Evolutionary conservation across 92 coral and sea anemone species (phyloP), one percentile per base, ranked within the genome.

Genomic region (Phenganax stokvisi): DNA sequence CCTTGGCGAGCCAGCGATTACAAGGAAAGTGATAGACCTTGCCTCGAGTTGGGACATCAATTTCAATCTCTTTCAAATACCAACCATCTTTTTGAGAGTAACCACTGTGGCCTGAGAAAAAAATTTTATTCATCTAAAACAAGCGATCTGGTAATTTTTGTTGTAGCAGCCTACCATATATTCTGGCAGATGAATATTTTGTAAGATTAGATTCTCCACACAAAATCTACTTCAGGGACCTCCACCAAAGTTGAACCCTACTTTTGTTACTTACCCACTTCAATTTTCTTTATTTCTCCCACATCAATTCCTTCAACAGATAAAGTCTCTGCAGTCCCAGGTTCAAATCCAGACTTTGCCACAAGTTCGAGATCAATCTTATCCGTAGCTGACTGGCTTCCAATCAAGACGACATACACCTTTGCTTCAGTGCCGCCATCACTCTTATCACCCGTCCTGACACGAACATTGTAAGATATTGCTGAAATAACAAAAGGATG

Each of bases 351-450:
- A 47, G 83, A 83, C 80, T 89, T 89, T 80, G 89, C 93, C 3
- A 89, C 84, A 74, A 93, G 80, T 76, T 86, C 97, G 8, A 93
- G 82, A 54, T 89, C 88, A 76, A 93, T 88, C 87, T 91, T 93
- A 30, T 93, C 98, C 61, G 92, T 85, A 2, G 89, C 93, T 8
- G 93, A 97, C 72, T 91, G 90, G 66, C 75, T 84, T 57, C 98
- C 98, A 71, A 93, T 93, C 51, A 93, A 78, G 61, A 88, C 98
- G 47, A 93, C 87, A 66, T 89, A 89, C 53, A 96, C 98, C 75
- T 90, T 90, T 51, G 98, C 90, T 30, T 94, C 89, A 27, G 92
- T 90, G 15, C 98, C 98, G 30, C 97, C 93, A 71, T 94, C 98
- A 31, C 88, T 71, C 66, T 92, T 88, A 68, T 91, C 98, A 6